Base-by-base conservation (phyloP, 2,888 invertebrate genomes). In the Drosophila anomelani region DNA sequence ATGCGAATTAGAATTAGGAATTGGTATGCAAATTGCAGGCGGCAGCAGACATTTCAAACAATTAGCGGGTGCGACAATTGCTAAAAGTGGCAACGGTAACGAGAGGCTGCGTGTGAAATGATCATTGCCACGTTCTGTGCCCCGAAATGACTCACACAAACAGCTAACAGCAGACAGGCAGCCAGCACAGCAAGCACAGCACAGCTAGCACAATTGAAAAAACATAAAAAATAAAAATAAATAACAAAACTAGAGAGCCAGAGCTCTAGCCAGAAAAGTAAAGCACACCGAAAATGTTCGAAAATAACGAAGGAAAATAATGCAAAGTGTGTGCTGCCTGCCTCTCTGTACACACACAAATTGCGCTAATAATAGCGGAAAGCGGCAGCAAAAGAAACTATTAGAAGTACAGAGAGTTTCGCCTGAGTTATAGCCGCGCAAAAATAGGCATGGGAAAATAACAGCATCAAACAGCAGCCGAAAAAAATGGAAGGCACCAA, bases 341-440 rank as follows among this genome's bases (percentile, higher is more conserved):
- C 71, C 71, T 29, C 29, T 68, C 69, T 51, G 29, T 61, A 59
- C 56, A 68, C 56, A 68, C 56, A 77, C 70, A 81, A 88, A 82
- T 82, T 83, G 83, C 87, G 78, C 83, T 83, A 83, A 83, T 83
- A 86, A 83, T 83, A 83, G 83, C 86, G 74, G 76, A 57, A 55
- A 67, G 67, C 86, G 73, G 69, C 83, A 67, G 68, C 79, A 58
- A 36, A 56, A 47, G 32, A 55, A 70, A 67, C 72, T 68, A 63
- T 66, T 75, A 70, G 61, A 80, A 81, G 82, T 79, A 79, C 82
- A 71, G 77, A 79, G 81, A 72, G 49, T 72, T 79, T 64, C 58
- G 54, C 56, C 64, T 55, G 64, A 79, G 72, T 69, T 64, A 39
- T 57, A n/a, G 55, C 51, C 23, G 29, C 1, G 36, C 72, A 44